Evolutionary conservation across 2,888 invertebrate genomes (phyloP).

Genomic region (Pristionchus exspectatus): DNA sequence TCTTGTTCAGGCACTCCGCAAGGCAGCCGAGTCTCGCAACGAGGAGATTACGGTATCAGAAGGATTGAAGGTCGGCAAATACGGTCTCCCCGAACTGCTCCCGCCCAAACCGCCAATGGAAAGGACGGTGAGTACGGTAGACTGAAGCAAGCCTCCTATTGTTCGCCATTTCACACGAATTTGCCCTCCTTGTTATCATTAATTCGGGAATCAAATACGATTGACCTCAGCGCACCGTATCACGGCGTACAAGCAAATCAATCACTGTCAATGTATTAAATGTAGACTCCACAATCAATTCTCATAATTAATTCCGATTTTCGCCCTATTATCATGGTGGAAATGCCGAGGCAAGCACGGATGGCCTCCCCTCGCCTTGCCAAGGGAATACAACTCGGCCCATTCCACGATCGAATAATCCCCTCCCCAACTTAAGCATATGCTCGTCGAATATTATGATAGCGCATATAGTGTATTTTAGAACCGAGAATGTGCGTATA

Average conservation of each 20-base stretch:
- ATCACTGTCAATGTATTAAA: too few species aligned
- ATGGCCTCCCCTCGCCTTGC: not conserved
- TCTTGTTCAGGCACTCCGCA: not conserved
- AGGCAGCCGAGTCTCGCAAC: not conserved
- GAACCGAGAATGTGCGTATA: too few species aligned
- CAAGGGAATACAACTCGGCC: not conserved
- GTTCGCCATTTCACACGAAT: too few species aligned
- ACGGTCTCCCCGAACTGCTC: constrained; percentile 12
- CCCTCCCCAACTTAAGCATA: too few species aligned
- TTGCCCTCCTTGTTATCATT: too few species aligned
- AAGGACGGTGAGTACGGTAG: not conserved
- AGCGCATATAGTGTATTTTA: too few species aligned
- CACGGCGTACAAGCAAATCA: too few species aligned
- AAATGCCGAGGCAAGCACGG: not conserved
- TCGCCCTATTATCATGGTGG: not conserved
- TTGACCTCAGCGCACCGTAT: too few species aligned
- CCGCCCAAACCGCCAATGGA: not conserved
- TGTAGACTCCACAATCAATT: not conserved
- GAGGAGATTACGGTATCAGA: not conserved
- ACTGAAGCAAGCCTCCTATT: too few species aligned
- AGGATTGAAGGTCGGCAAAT: not conserved
- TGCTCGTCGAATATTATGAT: too few species aligned
- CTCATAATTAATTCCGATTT: not conserved
- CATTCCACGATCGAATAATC: too few species aligned
- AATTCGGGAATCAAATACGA: too few species aligned